Conservation (phyloP, 2,888 invertebrate species). For the Drosophila melanosoma region DNA sequence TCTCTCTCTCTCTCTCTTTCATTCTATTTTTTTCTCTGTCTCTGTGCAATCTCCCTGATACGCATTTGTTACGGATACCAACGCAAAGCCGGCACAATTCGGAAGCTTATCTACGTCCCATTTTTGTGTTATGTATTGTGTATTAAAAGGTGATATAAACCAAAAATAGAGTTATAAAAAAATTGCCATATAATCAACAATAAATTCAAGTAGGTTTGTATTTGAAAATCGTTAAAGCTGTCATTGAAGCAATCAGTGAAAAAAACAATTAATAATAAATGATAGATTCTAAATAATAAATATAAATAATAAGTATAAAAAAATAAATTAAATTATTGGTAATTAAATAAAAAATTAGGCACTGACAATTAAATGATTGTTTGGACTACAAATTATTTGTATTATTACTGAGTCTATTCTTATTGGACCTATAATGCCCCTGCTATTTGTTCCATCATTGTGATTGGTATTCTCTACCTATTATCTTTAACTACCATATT, state of each 20-base stretch:
- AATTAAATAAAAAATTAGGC: neutral
- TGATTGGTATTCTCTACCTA: neutral
- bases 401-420: neutral
- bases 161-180: constrained; percentile 30
- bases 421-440: neutral
- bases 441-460: neutral
- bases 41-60: constrained; percentile 27
- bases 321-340: neutral
- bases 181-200: constrained; percentile 48
- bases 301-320: neutral
- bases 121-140: constrained; percentile 17
- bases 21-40: neutral
- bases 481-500: neutral
- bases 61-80: constrained; percentile 28
- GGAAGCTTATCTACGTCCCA: constrained; percentile 53
- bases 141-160: constrained; percentile 16
- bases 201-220: neutral
- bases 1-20: neutral
- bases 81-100: constrained; percentile 31
- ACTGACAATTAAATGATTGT: neutral
- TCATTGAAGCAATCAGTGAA: neutral
- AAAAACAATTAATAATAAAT: neutral
- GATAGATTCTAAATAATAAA: neutral
- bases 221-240: neutral
- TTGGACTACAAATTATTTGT: neutral